Conservation (phyloP, 2,797 vertebrate species). For the Peromyscus melanophrys region DNA sequence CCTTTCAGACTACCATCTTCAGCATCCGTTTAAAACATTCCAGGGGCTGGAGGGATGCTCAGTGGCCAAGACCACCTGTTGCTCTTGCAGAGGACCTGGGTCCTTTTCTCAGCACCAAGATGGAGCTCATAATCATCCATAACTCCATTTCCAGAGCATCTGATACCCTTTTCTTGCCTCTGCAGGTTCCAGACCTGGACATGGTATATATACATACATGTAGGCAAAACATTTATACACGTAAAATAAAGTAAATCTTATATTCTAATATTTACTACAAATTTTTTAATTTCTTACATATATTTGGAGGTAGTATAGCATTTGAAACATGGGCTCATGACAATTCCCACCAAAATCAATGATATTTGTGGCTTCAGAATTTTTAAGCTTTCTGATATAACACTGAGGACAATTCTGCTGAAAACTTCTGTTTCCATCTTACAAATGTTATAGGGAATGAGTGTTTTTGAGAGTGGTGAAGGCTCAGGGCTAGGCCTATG, state of each 20-base stretch:
- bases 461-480: conserved; percentile 60
- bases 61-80: not conserved
- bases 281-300: conserved; percentile 63
- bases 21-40: conserved; percentile 53
- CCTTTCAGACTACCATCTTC: not conserved
- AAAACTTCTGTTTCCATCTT: conserved; percentile 48
- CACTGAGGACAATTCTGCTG: conserved; percentile 21
- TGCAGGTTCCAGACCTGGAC: not conserved
- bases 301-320: conserved; percentile 36
- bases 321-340: conserved; percentile 46
- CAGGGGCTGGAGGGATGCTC: not conserved
- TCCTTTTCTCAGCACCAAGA: not conserved
- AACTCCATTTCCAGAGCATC: not conserved
- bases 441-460: conserved; percentile 49
- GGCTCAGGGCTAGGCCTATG: not conserved
- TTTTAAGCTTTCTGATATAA: conserved; percentile 29
- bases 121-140: not conserved
- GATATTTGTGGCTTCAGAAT: conserved; percentile 52
- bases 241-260: not conserved
- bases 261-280: conserved; percentile 56
- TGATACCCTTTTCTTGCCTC: not conserved
- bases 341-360: conserved; percentile 57
- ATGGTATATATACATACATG: not conserved
- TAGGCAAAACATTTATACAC: not conserved
- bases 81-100: not conserved